Conservation (phyloP, 2,113 vertebrate species). For the Phaethornis superciliosus region DNA sequence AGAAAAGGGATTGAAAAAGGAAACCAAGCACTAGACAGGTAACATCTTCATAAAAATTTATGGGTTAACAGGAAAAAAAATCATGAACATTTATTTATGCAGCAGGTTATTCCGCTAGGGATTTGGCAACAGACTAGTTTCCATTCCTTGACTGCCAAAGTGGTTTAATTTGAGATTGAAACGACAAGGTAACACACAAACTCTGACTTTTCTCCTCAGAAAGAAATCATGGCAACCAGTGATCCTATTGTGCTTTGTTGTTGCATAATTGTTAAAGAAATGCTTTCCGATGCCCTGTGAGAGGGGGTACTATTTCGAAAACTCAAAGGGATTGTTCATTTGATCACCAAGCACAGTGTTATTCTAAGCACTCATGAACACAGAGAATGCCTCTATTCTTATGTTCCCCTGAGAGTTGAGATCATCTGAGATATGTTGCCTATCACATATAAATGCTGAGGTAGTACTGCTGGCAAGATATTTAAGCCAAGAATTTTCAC, state of each 20-base stretch:
- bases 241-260: slow-evolving; percentile 69
- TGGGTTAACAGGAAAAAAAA: background rate
- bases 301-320: slow-evolving; percentile 71
- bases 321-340: slow-evolving; percentile 73
- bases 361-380: slow-evolving; percentile 55
- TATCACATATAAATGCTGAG: background rate
- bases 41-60: background rate
- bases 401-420: slow-evolving; percentile 53
- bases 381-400: slow-evolving; percentile 71
- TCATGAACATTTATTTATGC: background rate
- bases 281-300: slow-evolving; percentile 64
- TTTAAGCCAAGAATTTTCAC: background rate
- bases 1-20: background rate
- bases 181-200: slow-evolving; percentile 46
- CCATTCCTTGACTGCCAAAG: background rate
- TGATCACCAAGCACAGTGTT: slow-evolving; percentile 69
- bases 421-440: slow-evolving; percentile 51
- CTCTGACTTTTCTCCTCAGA: slow-evolving; percentile 8
- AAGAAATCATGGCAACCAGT: slow-evolving; percentile 8
- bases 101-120: background rate
- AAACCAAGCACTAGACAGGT: background rate
- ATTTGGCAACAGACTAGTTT: background rate
- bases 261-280: slow-evolving; percentile 71
- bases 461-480: background rate
- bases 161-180: background rate